Evolutionary conservation across 37 sponge, comb jelly and placozoan species (phyloP), one percentile per base, ranked within the genome.

Genomic region (Eunapius fragilis): DNA sequence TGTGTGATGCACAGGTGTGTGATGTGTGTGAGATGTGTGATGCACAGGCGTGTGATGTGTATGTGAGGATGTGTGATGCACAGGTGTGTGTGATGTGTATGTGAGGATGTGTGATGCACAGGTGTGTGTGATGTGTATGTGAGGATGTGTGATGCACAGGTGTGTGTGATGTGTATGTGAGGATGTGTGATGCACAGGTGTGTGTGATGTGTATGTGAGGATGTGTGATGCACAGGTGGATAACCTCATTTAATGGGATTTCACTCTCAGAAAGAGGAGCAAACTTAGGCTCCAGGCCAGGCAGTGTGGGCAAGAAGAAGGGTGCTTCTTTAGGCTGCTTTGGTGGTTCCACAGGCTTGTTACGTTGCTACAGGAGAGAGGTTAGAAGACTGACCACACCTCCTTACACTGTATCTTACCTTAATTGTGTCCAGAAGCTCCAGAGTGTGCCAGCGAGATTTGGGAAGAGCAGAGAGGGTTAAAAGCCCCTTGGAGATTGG

Each of bases 261-360:
- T 86, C 73, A 12, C 19, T 28, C 30, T 86, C 80, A 69, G 79
- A 30, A 19, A 58, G 58, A 34, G 36, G 58, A 28, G 81, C 37
- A 47, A 94, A 94, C 85, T 87, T 84, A 0, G 87, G 86, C 26
- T 78, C 80, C 41, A 94, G 86, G 19, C 95, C 98, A 22, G 93
- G 88, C 3, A 83, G 76, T 28, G 98, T 98, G 22, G 93, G 93
- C 13, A 98, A 83, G 83, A 98, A 98, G 89, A 98, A 98, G 13
- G 99, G 99, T 0, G 94, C 97, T 14, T 87, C 81, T 70, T 95
- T 93, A 4, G 91, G 91, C 10, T 74, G 81, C 28, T 84, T 88
- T 2, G 93, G 91, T 33, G 97, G 99, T 37, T 95, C 97, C 28
- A 88, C 91, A 17, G 99, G 99, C 86, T 97, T 98, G 84, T 98